Evolutionary conservation across 2,113 vertebrate species (phyloP), one percentile per base, ranked within the genome.

Genomic region (Tamias sibiricus): DNA sequence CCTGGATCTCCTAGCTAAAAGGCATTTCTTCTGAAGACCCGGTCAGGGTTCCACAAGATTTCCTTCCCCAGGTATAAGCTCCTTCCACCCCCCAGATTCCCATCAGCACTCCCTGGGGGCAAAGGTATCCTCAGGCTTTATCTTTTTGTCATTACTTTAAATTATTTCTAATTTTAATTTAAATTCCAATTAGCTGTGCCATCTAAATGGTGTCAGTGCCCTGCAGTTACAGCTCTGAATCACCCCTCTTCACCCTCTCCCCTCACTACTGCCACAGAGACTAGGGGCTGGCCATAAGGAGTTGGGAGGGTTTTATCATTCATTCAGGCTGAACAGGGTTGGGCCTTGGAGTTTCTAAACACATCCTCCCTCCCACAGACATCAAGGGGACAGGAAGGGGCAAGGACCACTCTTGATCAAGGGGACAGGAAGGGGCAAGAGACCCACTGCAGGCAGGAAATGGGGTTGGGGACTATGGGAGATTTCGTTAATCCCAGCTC

Each of bases 131-230:
- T 96, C 42, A 24, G 69, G 59, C 42, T 95, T 92, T 82, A 93
- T 94, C 89, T 93, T 91, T 91, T 92, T 90, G 72, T 86, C 95
- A 85, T 81, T 82, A 83, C 44, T 93, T 93, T 92, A 95, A 90
- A 87, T 86, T 86, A 94, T 89, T 93, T 96, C 80, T 84, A 87
- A 94, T 96, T 96, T 96, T 91, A 97, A 98, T 95, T 96, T 97
- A 96, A 97, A 95, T 35, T 97, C 57, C 88, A 97, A 98, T 97
- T 97, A 97, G 91, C 94, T 86, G 75, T 69, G 52, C 91, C 93
- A 93, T 84, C 52, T 96, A 97, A 97, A 96, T 0, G 82, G 92
- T 95, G 95, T 97, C 95, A 96, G 37, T 26, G 47, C 59, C 92
- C 66, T 77, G 37, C n/a, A 74, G 75, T 81, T 86, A 89, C 68